These are phyloP conservation scores for Atherinomorus stipes DNA, from an alignment of 2,113 vertebrate genomes.

Conservation along the genomic window DNA sequence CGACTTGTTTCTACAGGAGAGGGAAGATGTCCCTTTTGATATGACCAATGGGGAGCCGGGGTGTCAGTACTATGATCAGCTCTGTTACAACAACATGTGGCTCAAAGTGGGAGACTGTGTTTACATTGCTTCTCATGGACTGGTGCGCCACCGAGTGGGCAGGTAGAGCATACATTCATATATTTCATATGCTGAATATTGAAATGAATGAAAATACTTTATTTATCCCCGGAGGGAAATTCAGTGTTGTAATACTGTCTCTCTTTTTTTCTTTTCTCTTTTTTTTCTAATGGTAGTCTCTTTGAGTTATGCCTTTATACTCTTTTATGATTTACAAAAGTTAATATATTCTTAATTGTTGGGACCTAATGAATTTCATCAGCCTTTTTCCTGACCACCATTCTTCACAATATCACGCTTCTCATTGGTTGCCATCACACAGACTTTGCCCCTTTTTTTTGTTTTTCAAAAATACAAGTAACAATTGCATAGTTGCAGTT, in stretches of 20 bases:
- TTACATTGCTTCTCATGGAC: slow-evolving; percentile 95
- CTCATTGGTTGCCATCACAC: neutral
- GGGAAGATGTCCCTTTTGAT: slow-evolving; percentile 94
- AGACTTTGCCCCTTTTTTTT: neutral
- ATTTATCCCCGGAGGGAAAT: too few species aligned
- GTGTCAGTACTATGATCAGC: slow-evolving; percentile 97
- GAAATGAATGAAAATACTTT: too few species aligned
- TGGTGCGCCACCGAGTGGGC: slow-evolving; percentile 94
- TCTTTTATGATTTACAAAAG: neutral
- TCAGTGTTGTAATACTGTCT: too few species aligned
- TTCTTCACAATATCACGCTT: neutral
- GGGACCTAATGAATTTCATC: too few species aligned
- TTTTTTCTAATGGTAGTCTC: neutral
- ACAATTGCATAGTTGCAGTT: too few species aligned
- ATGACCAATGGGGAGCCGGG: slow-evolving; percentile 95
- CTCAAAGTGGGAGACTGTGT: slow-evolving; percentile 97
- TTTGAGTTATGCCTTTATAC: neutral
- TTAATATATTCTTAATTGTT: neutral
- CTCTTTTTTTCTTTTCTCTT: too few species aligned
- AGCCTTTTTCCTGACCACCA: too few species aligned
- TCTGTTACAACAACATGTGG: slow-evolving; percentile 94
- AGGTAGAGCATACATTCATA: slow-evolving; percentile 82
- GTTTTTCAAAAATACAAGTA: neutral
- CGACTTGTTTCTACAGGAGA: slow-evolving; percentile 84
- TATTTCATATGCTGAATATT: neutral